A percentile compares a stretch with the other conserved stretches of the same genome.
Conservation (phyloP, 2,113 vertebrate genomes). For the Cyphomyrus discorhynchus region DNA sequence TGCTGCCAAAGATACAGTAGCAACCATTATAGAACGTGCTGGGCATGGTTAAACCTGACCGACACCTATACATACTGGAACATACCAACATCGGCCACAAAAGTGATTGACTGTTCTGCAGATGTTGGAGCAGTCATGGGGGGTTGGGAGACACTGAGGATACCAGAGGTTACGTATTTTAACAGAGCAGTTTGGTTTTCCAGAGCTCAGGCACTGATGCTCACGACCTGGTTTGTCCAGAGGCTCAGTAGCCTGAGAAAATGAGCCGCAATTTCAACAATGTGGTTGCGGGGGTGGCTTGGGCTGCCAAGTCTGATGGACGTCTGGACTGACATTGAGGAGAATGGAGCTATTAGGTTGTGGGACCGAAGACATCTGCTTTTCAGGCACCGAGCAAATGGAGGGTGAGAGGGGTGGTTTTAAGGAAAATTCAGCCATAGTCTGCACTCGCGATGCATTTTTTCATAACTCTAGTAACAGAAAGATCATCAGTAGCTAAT, state of each 20-base stretch:
- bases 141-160: neutral
- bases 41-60: neutral
- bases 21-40: neutral
- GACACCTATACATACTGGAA: neutral
- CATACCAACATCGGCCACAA: neutral
- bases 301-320: neutral
- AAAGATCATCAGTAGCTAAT: neutral
- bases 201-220: neutral
- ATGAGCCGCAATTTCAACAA: neutral
- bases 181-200: neutral
- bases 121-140: neutral
- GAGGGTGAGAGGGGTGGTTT: neutral
- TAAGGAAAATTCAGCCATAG: neutral
- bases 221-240: neutral
- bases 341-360: neutral
- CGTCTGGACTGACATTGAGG: neutral
- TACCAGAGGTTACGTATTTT: neutral
- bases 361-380: neutral
- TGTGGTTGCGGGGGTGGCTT: neutral
- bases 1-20: neutral
- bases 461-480: neutral
- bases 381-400: neutral
- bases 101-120: neutral
- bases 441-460: neutral
- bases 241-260: neutral